Conservation (phyloP, 1,140 invertebrate species). For the Megalopta genalis region DNA sequence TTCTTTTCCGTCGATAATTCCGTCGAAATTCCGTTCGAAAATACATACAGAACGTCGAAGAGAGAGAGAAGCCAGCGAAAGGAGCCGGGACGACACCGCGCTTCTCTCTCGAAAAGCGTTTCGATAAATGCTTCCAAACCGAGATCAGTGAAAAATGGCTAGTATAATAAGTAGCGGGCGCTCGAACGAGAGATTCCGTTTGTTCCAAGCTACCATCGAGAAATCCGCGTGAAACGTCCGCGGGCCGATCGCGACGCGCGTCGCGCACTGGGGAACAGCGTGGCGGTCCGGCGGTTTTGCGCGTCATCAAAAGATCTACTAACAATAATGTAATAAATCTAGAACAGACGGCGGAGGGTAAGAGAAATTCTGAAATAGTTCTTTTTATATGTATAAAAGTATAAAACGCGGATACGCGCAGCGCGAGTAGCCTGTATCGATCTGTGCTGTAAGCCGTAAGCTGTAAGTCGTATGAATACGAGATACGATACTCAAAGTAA, state of each 20-base stretch:
- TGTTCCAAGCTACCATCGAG: too few relatives aligned
- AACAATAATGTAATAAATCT: neutral
- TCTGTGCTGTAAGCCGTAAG: slow-evolving; percentile 52
- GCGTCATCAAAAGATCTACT: too few relatives aligned
- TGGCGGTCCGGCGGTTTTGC: too few relatives aligned
- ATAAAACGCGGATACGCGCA: slow-evolving; percentile 44
- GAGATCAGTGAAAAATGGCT: too few relatives aligned
- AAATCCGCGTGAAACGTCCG: too few relatives aligned
- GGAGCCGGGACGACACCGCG: neutral
- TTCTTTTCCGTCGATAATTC: neutral
- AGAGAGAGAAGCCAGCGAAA: neutral
- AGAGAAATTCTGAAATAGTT: slow-evolving; percentile 21
- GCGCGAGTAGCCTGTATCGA: slow-evolving; percentile 68
- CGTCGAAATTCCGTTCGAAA: neutral
- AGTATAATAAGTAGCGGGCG: too few relatives aligned
- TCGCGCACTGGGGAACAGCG: too few relatives aligned
- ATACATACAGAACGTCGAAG: too few relatives aligned
- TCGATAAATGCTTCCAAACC: too few relatives aligned
- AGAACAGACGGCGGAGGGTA: neutral
- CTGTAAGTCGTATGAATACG: slow-evolving; percentile 45
- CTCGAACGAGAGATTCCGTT: too few relatives aligned
- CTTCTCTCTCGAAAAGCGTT: too few relatives aligned
- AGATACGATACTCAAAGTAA: slow-evolving; percentile 55
- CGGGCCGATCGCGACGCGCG: too few relatives aligned
- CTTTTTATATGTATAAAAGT: slow-evolving; percentile 39